Evolutionary conservation across 2,113 vertebrate species (phyloP).

Genomic region (Sinocyclocheilus anshuiensis): DNA sequence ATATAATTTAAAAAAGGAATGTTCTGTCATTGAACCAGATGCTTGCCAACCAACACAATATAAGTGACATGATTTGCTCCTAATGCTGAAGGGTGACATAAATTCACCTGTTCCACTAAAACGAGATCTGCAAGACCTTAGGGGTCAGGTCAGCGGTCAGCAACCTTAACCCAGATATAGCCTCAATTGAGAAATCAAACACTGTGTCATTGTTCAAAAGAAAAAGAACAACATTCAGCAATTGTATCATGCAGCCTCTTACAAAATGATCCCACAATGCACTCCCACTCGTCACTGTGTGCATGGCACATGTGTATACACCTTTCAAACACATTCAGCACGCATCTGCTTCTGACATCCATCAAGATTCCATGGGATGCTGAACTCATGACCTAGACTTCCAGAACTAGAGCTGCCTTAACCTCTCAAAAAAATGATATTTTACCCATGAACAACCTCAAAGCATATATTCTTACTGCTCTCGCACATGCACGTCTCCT

Average conservation of each 20-base stretch:
- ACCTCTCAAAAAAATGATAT: background rate
- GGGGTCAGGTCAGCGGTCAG: background rate
- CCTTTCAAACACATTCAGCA: background rate
- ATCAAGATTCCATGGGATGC: background rate
- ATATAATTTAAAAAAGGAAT: too few relatives aligned
- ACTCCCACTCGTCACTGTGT: conserved; percentile 2
- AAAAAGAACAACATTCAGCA: conserved; percentile 29
- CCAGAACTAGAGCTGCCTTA: background rate
- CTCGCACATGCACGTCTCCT: background rate
- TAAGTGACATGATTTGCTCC: background rate
- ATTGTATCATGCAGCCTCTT: conserved; percentile 9
- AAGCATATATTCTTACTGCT: background rate
- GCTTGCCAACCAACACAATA: too few relatives aligned
- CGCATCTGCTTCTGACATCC: background rate
- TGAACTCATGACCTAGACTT: background rate
- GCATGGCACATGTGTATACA: background rate
- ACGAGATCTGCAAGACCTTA: too few relatives aligned
- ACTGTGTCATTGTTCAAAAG: conserved; percentile 38
- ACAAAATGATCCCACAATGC: conserved; percentile 9
- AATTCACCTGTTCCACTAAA: background rate
- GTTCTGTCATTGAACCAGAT: too few relatives aligned
- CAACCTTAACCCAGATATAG: conserved; percentile 27
- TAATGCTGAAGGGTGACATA: background rate
- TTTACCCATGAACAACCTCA: background rate
- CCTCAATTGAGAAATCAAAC: conserved; percentile 14